Evolutionary conservation across 2,113 vertebrate genomes (phyloP).

Genomic region (Bos javanicus): DNA sequence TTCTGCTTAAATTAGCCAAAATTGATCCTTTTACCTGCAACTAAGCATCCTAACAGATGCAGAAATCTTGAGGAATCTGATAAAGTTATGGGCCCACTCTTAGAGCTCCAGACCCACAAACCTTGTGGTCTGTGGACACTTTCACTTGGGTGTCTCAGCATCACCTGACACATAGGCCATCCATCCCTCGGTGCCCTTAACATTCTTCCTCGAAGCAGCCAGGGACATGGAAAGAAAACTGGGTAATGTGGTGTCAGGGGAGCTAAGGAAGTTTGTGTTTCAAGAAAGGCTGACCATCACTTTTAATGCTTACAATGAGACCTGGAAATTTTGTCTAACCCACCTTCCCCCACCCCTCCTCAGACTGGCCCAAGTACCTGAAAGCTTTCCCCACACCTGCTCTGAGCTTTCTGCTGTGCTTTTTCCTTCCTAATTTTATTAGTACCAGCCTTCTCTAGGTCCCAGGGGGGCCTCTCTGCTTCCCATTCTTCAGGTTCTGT

Average conservation of each 20-base stretch:
- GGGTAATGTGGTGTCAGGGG: neutral
- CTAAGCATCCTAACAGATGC: neutral
- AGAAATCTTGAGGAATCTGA: neutral
- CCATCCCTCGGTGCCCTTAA: neutral
- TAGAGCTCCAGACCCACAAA: neutral
- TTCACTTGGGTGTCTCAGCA: neutral
- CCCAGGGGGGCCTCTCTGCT: neutral
- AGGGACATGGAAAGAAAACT: neutral
- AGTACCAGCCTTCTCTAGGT: neutral
- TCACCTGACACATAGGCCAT: neutral
- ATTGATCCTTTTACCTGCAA: neutral
- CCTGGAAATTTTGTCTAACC: neutral
- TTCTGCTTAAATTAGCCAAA: constrained; percentile 21
- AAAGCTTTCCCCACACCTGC: neutral
- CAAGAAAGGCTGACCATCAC: neutral
- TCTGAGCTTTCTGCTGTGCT: neutral
- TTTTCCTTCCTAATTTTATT: neutral
- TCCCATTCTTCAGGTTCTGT: neutral
- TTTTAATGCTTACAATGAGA: neutral
- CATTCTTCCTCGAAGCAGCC: neutral
- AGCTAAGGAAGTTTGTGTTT: neutral
- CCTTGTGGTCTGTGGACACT: neutral
- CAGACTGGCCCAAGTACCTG: neutral
- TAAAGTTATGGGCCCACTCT: neutral
- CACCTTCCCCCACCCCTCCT: neutral